A percentile compares a stretch with the other conserved stretches of the same genome.
These are phyloP conservation scores for Anguilla obscura DNA, from an alignment of 2,797 vertebrate genomes.

Conservation along the genomic window DNA sequence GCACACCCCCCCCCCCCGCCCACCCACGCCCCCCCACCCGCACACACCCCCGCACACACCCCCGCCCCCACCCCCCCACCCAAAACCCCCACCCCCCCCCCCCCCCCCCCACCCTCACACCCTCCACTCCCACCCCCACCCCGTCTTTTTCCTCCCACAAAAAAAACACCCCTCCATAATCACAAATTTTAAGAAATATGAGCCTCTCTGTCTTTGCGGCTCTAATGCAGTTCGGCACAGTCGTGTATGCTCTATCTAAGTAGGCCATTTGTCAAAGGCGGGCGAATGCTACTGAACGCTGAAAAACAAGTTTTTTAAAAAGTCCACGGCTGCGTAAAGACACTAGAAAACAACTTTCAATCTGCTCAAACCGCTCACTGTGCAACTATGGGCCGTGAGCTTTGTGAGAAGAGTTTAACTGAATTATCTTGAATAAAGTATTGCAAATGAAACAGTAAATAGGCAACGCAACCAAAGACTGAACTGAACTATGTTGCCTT, in stretches of 20 bases:
- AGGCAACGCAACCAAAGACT: background rate
- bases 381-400: background rate
- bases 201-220: background rate
- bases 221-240: background rate
- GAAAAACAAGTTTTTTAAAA: background rate
- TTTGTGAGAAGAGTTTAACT: background rate
- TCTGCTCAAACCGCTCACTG: background rate
- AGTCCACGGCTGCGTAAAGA: background rate
- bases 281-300: background rate
- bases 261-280: slow-evolving; percentile 18
- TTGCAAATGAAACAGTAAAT: background rate
- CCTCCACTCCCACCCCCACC: background rate
- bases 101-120: background rate
- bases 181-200: slow-evolving; percentile 41
- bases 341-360: background rate
- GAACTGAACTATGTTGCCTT: background rate
- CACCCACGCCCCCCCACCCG: too few species aligned
- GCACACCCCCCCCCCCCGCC: too few species aligned
- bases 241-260: background rate
- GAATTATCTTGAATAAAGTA: background rate
- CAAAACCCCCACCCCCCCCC: slow-evolving; percentile 28
- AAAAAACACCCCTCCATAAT: slow-evolving; percentile 51
- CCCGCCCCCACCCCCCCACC: too few species aligned
- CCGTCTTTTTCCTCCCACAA: slow-evolving; percentile 27
- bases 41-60: too few species aligned